phyloP scores from a whole-genome alignment of 2,888 invertebrate genomes.

The Zaprionus lineosus region DNA sequence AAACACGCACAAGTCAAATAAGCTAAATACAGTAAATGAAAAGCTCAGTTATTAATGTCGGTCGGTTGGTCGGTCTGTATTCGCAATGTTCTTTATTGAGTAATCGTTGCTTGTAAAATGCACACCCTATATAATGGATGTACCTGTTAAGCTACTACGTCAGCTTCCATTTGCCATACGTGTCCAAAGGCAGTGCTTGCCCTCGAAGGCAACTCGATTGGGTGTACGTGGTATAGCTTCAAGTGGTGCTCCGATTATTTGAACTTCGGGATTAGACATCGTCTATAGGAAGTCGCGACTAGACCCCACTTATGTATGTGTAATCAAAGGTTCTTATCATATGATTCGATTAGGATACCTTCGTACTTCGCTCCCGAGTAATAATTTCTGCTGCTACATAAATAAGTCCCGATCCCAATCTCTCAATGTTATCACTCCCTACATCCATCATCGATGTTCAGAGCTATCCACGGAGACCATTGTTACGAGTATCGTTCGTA shows the following conservation, averaged over 20 bases:
- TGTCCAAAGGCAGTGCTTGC: neutral
- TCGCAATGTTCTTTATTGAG: too few species aligned
- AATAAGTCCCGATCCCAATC: constrained; percentile 5
- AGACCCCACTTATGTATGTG: neutral
- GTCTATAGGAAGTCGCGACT: constrained; percentile 83
- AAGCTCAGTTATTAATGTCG: too few species aligned
- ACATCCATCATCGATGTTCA: constrained; percentile 6
- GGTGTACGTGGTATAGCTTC: constrained; percentile 5
- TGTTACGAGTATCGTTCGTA: too few species aligned
- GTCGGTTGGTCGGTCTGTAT: too few species aligned
- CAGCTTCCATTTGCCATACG: neutral
- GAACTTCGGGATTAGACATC: constrained; percentile 72
- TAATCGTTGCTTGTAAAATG: too few species aligned
- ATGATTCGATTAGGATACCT: constrained; percentile 15
- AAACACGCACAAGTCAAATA: too few species aligned
- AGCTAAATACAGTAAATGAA: too few species aligned
- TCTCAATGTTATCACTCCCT: constrained; percentile 24
- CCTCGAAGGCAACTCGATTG: constrained; percentile 2
- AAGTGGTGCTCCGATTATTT: constrained; percentile 10
- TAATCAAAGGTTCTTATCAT: constrained; percentile 1
- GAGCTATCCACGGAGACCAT: too few species aligned
- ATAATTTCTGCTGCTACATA: constrained; percentile 1
- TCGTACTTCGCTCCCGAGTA: constrained; percentile 26
- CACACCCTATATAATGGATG: too few species aligned
- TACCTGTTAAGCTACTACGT: too few species aligned